A percentile compares a stretch with the other conserved stretches of the same genome.
Evolutionary conservation across 2,888 invertebrate species (phyloP).

Genomic region (Nomada lathburiana): DNA sequence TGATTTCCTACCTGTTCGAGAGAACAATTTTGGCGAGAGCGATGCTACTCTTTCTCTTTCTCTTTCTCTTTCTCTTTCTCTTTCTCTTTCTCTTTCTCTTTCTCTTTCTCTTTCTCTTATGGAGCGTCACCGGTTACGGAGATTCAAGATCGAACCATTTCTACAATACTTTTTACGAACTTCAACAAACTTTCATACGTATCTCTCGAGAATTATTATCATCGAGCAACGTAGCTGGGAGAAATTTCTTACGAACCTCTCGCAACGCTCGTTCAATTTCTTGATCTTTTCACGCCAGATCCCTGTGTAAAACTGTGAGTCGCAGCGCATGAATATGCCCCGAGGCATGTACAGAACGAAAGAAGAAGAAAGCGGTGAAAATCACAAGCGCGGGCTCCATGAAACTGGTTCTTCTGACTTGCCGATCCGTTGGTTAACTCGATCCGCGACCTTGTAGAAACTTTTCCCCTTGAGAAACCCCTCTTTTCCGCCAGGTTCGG

Average conservation of each 20-base stretch:
- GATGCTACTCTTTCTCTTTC: background rate
- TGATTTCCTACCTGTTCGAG: constrained; percentile 36
- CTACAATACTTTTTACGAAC: background rate
- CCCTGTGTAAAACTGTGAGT: background rate
- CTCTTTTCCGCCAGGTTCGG: background rate
- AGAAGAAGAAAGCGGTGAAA: constrained; percentile 81
- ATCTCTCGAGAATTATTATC: constrained; percentile 19
- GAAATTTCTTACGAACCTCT: background rate
- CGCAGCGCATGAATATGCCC: constrained; percentile 15
- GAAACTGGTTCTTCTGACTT: constrained; percentile 73
- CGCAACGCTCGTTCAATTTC: background rate
- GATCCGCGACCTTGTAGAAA: constrained; percentile 56
- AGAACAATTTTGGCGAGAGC: background rate
- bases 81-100: no score
- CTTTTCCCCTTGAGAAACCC: constrained; percentile 17
- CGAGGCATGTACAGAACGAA: constrained; percentile 18
- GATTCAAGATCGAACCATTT: constrained; percentile 6
- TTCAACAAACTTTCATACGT: constrained; percentile 15
- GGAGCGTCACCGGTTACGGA: background rate
- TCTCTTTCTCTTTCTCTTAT: background rate
- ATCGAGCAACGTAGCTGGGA: background rate
- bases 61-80: no score
- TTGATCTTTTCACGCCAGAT: background rate
- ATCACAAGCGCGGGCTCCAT: constrained; percentile 66
- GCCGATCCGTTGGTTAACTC: constrained; percentile 21